These are phyloP conservation scores for Plectrocnemia conspersa DNA, from an alignment of 1,140 invertebrate species.

Conservation along the genomic window DNA sequence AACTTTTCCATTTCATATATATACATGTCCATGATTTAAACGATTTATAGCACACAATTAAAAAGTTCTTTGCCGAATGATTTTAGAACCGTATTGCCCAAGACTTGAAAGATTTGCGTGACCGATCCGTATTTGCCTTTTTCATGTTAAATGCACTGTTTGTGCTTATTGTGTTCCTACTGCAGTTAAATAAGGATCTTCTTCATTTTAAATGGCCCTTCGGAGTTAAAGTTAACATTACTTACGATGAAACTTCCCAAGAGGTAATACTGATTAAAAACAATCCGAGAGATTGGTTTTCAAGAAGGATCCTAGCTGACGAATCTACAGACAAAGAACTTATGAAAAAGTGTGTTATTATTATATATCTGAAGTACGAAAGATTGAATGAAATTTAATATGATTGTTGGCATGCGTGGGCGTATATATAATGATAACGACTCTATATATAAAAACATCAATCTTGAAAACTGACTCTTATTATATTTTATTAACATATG, in stretches of 20 bases:
- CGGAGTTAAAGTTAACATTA: conserved; percentile 90
- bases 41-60: conserved; percentile 20
- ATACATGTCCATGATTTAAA: conserved; percentile 19
- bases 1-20: too few relatives aligned
- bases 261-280: conserved; percentile 65
- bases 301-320: conserved; percentile 33
- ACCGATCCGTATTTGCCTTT: conserved; percentile 92
- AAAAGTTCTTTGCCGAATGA: conserved; percentile 38
- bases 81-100: conserved; percentile 82
- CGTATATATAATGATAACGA: too few relatives aligned
- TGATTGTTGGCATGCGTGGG: too few relatives aligned
- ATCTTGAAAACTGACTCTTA: conserved; percentile 32
- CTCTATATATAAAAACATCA: conserved; percentile 19
- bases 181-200: conserved; percentile 93
- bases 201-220: conserved; percentile 91
- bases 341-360: too few relatives aligned
- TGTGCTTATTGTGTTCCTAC: conserved; percentile 94
- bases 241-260: conserved; percentile 78
- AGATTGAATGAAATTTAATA: too few relatives aligned
- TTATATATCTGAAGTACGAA: too few relatives aligned
- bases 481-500: conserved; percentile 38
- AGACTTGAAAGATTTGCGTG: conserved; percentile 88
- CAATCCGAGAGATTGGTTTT: conserved; percentile 22
- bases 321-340: not conserved
- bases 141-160: conserved; percentile 98